These are phyloP conservation scores for Forbesichthys agassizii DNA, from an alignment of 2,113 vertebrate genomes.

Conservation along the genomic window DNA sequence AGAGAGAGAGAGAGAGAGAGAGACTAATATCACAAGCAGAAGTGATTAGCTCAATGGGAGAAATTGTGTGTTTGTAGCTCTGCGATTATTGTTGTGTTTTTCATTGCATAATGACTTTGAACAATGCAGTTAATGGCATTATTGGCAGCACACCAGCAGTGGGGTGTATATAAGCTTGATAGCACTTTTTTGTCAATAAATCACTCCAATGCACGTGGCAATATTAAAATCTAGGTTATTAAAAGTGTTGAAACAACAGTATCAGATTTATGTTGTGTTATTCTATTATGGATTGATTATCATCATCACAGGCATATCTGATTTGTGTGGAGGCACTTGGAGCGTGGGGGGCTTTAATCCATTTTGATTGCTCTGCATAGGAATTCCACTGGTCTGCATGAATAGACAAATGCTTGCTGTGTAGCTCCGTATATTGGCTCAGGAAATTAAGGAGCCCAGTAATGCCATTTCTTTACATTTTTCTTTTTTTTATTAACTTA, in stretches of 20 bases:
- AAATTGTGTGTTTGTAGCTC: slow-evolving; percentile 73
- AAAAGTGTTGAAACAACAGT: slow-evolving; percentile 79
- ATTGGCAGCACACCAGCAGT: slow-evolving; percentile 76
- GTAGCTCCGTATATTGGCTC: slow-evolving; percentile 49
- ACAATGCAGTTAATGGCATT: slow-evolving; percentile 81
- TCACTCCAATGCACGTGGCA: slow-evolving; percentile 75
- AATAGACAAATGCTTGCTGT: slow-evolving; percentile 56
- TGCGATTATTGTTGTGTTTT: slow-evolving; percentile 79
- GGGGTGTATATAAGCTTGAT: slow-evolving; percentile 73
- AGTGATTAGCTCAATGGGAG: slow-evolving; percentile 76
- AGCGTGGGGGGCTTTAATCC: slow-evolving; percentile 70
- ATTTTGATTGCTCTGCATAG: slow-evolving; percentile 77
- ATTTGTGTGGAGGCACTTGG: slow-evolving; percentile 65
- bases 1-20: slow-evolving; percentile 2
- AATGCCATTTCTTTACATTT: neutral
- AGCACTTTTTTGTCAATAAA: slow-evolving; percentile 78
- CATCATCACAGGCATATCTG: slow-evolving; percentile 77
- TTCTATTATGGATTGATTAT: slow-evolving; percentile 80
- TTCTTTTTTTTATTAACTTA: slow-evolving; percentile 9
- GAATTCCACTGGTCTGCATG: slow-evolving; percentile 56
- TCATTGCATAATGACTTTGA: slow-evolving; percentile 79
- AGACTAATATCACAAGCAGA: slow-evolving; percentile 61
- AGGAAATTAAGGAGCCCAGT: slow-evolving; percentile 32
- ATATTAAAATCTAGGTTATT: slow-evolving; percentile 79
- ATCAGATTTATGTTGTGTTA: slow-evolving; percentile 78